Evolutionary conservation across 2,888 invertebrate species (phyloP).

Genomic region (Monochamus alternatus): DNA sequence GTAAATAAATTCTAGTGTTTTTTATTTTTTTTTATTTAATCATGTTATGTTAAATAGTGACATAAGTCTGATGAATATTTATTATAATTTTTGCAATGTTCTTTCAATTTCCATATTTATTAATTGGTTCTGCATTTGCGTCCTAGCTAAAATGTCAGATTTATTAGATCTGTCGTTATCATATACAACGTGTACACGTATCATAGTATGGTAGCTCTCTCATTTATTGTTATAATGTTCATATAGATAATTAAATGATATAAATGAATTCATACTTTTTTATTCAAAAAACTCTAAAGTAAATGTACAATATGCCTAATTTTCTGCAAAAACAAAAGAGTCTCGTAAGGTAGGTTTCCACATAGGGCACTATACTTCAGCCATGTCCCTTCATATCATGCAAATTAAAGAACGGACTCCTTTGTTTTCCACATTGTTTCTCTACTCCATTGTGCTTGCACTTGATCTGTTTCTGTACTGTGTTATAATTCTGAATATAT

Average conservation of each 20-base stretch:
- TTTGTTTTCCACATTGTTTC: too few relatives aligned
- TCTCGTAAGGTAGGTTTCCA: too few relatives aligned
- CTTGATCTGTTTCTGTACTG: too few relatives aligned
- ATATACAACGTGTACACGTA: conserved; percentile 68
- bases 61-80: conserved; percentile 69
- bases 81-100: conserved; percentile 65
- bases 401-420: too few relatives aligned
- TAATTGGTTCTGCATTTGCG: conserved; percentile 58
- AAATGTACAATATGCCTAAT: too few relatives aligned
- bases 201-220: conserved; percentile 71
- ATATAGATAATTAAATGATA: conserved; percentile 70
- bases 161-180: conserved; percentile 67
- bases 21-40: conserved; percentile 57
- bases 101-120: conserved; percentile 59
- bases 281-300: conserved; percentile 28
- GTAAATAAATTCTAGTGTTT: conserved; percentile 68
- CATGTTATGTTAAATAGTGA: conserved; percentile 63
- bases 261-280: conserved; percentile 43
- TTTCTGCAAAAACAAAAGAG: too few relatives aligned
- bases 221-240: conserved; percentile 71
- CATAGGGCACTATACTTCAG: too few relatives aligned
- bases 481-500: too few relatives aligned
- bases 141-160: conserved; percentile 50
- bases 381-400: too few relatives aligned
- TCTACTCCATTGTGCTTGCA: too few relatives aligned